Base-by-base conservation (phyloP, 2,113 vertebrate species). In the Genyomyrus donnyi region DNA sequence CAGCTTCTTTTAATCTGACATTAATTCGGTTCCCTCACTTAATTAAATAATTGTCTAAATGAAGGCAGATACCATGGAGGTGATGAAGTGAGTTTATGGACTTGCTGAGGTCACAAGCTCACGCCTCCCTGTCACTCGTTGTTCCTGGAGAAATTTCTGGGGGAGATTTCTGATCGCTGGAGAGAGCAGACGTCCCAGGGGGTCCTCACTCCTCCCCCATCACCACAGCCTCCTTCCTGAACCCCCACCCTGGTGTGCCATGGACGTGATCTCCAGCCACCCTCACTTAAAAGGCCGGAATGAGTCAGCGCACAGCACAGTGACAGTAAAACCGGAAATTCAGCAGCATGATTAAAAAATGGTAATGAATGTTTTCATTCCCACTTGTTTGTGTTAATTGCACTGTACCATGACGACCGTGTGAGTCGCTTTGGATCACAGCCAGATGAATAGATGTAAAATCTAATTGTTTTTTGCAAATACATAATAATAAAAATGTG, bases 341-440 rank as follows among this genome's bases (percentile, higher is more conserved):
- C 48, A 53, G 35, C 17, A 5, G 50, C 31, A 19, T 56, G 85
- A 87, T 87, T 56, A 39, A 56, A 52, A 87, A 53, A 87, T 87
- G 85, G 50, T 53, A 87, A 87, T 53, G 49, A 87, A 3, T 87
- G 50, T 87, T 87, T 56, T 87, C 50, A 35, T 56, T 87, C 11
- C 74, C 83, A 19, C 49, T 52, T 35, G 85, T 52, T 87, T 87
- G 49, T 53, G 31, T 48, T 87, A 87, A 87, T 39, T 52, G 85
- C 85, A 53, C 39, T 31, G 27, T 87, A 50, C 49, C 85, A 87
- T 87, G 85, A 35, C 48, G n/a, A 35, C 27, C 15, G 10, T 17
- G 4, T 3, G 11, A 87, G 85, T 56, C 31, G 50, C 2, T 13
- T 11, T 87, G 49, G 13, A 53, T 39, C 50, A 27, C 31, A 52